Percentiles rank a stretch among this genome's conserved stretches.
These are phyloP conservation scores for Disparrhopalites patrizii DNA, from an alignment of 2,888 invertebrate species.

Conservation along the genomic window DNA sequence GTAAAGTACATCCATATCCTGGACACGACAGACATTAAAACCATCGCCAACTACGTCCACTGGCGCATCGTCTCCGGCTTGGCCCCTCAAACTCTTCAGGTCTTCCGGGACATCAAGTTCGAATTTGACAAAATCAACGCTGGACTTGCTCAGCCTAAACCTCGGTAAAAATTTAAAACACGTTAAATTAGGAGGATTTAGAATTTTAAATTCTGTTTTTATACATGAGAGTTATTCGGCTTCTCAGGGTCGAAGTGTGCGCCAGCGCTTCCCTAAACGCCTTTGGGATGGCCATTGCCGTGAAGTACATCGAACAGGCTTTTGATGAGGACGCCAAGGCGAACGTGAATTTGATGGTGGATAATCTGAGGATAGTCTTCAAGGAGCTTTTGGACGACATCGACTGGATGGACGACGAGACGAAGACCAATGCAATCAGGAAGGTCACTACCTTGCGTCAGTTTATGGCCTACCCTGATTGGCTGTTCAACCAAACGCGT, in stretches of 20 bases:
- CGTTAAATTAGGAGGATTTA: background rate
- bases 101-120: constrained; percentile 45
- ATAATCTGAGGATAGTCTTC: constrained; percentile 69
- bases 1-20: constrained; percentile 29
- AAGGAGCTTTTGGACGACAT: constrained; percentile 63
- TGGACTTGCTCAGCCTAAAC: constrained; percentile 38
- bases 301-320: constrained; percentile 38
- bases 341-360: constrained; percentile 63
- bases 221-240: background rate
- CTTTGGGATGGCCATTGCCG: constrained; percentile 46
- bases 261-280: constrained; percentile 33
- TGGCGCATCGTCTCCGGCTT: constrained; percentile 41
- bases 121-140: constrained; percentile 41
- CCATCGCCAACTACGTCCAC: constrained; percentile 40
- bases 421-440: constrained; percentile 63
- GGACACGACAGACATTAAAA: constrained; percentile 1
- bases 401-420: constrained; percentile 76
- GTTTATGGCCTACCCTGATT: constrained; percentile 77
- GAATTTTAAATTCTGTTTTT: background rate
- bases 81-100: constrained; percentile 37
- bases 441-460: constrained; percentile 68
- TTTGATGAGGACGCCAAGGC: constrained; percentile 41
- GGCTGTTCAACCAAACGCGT: constrained; percentile 63
- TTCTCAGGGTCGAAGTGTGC: constrained; percentile 33
- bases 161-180: constrained; percentile 24